Evolutionary conservation across 2,888 invertebrate species (phyloP).

Genomic region (Proisotoma minuta): DNA sequence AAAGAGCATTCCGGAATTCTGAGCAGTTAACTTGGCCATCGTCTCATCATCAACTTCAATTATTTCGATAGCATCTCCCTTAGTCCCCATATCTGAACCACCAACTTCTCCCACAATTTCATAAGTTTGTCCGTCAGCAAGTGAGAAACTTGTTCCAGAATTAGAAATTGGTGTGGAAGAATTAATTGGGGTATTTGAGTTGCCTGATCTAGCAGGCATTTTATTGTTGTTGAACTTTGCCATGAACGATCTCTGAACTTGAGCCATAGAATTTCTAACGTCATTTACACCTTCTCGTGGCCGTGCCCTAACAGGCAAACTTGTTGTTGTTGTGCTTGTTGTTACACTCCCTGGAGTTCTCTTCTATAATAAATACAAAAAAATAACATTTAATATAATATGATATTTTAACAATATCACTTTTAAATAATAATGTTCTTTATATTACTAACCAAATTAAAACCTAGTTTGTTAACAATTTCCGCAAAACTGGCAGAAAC

Average conservation of each 20-base stretch:
- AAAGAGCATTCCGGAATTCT: constrained; percentile 23
- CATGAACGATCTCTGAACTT: too few relatives aligned
- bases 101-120: constrained; percentile 45
- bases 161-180: neutral
- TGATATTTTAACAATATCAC: too few relatives aligned
- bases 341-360: neutral
- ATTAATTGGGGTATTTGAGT: neutral
- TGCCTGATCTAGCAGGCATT: too few relatives aligned
- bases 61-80: constrained; percentile 39
- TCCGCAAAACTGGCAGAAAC: constrained; percentile 33
- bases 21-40: constrained; percentile 36
- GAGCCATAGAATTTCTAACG: too few relatives aligned
- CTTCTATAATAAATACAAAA: too few relatives aligned
- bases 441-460: constrained; percentile 7
- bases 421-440: too few relatives aligned
- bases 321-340: too few relatives aligned
- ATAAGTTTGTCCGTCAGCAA: constrained; percentile 45
- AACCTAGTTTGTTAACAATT: constrained; percentile 30
- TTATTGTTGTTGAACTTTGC: too few relatives aligned
- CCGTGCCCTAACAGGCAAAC: too few relatives aligned
- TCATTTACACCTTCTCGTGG: too few relatives aligned
- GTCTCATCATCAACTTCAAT: constrained; percentile 46
- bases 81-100: constrained; percentile 9
- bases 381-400: too few relatives aligned
- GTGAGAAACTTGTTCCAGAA: constrained; percentile 27